Percentiles rank a stretch among this genome's conserved stretches.
These are phyloP conservation scores for Nothocercus julius DNA, from an alignment of 2,113 vertebrate species.

Conservation along the genomic window DNA sequence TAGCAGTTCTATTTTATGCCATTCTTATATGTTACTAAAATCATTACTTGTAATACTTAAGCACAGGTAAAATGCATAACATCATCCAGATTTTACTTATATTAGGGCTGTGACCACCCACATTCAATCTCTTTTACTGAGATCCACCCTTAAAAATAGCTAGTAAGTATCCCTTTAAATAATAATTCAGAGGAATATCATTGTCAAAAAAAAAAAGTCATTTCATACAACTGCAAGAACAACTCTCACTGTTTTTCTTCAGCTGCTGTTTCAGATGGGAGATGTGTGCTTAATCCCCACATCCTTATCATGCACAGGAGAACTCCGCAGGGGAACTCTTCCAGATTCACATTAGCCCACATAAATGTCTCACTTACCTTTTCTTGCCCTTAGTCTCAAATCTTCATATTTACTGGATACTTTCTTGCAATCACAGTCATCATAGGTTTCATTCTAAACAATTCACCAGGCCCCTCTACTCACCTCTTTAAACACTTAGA, in stretches of 20 bases:
- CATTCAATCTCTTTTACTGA: background rate
- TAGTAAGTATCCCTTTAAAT: background rate
- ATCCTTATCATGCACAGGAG: background rate
- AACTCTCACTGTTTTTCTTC: background rate
- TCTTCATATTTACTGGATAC: background rate
- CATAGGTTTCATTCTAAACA: background rate
- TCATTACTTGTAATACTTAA: background rate
- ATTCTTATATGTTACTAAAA: background rate
- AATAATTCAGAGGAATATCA: background rate
- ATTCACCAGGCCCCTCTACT: no score
- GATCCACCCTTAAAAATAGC: background rate
- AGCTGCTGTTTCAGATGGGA: background rate
- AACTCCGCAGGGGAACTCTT: background rate
- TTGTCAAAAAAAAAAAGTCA: background rate
- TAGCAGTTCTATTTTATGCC: background rate
- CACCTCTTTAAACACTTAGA: no score
- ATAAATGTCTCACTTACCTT: background rate
- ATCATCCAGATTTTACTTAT: background rate
- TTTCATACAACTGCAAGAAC: background rate
- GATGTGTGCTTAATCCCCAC: background rate
- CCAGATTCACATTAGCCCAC: rapidly evolving
- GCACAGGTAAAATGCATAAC: background rate
- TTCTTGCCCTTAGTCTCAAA: background rate
- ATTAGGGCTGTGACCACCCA: background rate
- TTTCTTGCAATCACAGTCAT: background rate